Percentiles rank a stretch among this genome's conserved stretches.
phyloP scores from a whole-genome alignment of 2,797 vertebrate species.

The Sarcoramphus papa region DNA sequence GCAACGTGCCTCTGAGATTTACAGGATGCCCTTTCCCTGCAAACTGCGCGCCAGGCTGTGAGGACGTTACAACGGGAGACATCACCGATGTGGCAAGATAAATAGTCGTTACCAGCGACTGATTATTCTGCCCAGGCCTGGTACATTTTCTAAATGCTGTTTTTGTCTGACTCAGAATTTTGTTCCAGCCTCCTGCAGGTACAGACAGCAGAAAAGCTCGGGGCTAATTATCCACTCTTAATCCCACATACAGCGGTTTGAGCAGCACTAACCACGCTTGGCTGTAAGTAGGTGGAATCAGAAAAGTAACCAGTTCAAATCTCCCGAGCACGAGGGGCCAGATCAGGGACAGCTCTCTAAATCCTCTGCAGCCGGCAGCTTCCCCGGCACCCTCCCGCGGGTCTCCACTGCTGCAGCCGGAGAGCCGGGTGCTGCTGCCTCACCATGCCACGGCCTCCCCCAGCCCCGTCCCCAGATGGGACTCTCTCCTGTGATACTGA shows the following conservation, averaged over 20 bases:
- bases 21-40: neutral
- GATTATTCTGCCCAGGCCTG: neutral
- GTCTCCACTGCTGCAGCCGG: neutral
- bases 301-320: neutral
- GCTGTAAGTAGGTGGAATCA: neutral
- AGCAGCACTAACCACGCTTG: neutral
- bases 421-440: rapidly evolving
- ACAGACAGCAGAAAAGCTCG: neutral
- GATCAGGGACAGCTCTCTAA: neutral
- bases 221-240: conserved; percentile 11
- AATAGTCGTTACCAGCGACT: neutral
- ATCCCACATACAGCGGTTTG: neutral
- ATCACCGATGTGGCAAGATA: neutral
- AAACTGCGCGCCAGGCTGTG: rapidly evolving
- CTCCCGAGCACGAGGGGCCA: neutral
- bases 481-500: neutral
- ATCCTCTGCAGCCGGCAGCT: neutral
- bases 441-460: rapidly evolving
- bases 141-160: neutral
- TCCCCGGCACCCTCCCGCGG: neutral
- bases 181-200: conserved; percentile 36
- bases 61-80: neutral
- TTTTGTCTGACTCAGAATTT: conserved; percentile 42
- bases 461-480: neutral
- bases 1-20: neutral